A percentile compares a stretch with the other conserved stretches of the same genome.
phyloP scores from a whole-genome alignment of 2,888 invertebrate genomes.

The Diaphora mendica region DNA sequence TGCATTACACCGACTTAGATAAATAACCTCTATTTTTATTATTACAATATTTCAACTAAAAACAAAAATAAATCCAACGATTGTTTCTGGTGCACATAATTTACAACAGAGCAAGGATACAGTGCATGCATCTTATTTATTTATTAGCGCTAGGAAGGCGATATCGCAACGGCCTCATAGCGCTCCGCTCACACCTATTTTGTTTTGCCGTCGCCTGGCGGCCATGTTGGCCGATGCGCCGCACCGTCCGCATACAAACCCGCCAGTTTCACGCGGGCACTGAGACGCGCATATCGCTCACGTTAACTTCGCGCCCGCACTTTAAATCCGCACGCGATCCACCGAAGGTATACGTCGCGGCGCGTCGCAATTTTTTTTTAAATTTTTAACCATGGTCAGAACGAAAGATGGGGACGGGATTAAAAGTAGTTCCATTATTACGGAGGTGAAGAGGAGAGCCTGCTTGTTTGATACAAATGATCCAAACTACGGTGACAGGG shows the following conservation, averaged over 20 bases:
- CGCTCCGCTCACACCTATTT: slow-evolving; percentile 72
- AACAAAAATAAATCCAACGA: not conserved
- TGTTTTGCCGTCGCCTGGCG: slow-evolving; percentile 68
- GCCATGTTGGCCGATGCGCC: slow-evolving; percentile 76
- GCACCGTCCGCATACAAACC: slow-evolving; percentile 60
- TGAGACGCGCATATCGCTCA: slow-evolving; percentile 70
- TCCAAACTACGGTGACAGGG: slow-evolving; percentile 76
- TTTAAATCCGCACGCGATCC: slow-evolving; percentile 59
- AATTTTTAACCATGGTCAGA: slow-evolving; percentile 69
- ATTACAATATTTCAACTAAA: not conserved
- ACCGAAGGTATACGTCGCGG: slow-evolving; percentile 32
- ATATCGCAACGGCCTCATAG: slow-evolving; percentile 69
- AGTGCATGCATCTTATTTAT: slow-evolving; percentile 76
- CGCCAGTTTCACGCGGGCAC: slow-evolving; percentile 82
- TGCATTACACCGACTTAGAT: slow-evolving; percentile 12
- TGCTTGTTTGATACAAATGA: slow-evolving; percentile 80
- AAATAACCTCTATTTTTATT: not conserved
- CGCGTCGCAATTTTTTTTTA: slow-evolving; percentile 32
- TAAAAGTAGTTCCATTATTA: slow-evolving; percentile 75
- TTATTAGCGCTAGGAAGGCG: slow-evolving; percentile 76
- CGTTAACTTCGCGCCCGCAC: slow-evolving; percentile 56
- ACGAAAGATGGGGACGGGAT: slow-evolving; percentile 78
- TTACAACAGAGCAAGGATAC: slow-evolving; percentile 35
- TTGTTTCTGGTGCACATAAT: not conserved
- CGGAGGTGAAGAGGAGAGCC: slow-evolving; percentile 77